Evolutionary conservation across 1,140 invertebrate genomes (phyloP).

Genomic region (Achatina immaculata): DNA sequence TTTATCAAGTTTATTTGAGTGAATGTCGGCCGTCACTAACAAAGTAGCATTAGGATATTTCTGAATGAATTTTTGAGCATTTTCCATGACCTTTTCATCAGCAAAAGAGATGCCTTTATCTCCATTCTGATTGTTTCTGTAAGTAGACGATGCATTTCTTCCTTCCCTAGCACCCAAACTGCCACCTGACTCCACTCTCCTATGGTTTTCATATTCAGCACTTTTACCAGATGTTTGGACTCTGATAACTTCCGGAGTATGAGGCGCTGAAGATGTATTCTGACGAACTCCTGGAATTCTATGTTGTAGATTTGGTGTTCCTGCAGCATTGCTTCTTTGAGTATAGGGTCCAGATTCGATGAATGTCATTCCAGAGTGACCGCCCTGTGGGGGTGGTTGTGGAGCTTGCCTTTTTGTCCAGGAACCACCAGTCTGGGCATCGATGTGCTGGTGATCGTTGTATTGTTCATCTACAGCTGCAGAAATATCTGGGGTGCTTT

Average conservation of each 20-base stretch:
- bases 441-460: not conserved
- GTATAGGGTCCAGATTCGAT: not conserved
- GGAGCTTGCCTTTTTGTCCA: slow-evolving; percentile 52
- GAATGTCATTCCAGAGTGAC: not conserved
- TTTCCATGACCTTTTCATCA: slow-evolving; percentile 62
- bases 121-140: slow-evolving; percentile 34
- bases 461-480: slow-evolving; percentile 9
- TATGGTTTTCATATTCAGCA: slow-evolving; percentile 45
- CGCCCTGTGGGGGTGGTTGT: slow-evolving; percentile 49
- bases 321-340: not conserved
- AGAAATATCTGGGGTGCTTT: slow-evolving; percentile 62
- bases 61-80: slow-evolving; percentile 62
- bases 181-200: slow-evolving; percentile 50
- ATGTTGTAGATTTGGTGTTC: slow-evolving; percentile 37
- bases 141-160: slow-evolving; percentile 54
- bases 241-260: slow-evolving; percentile 54
- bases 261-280: slow-evolving; percentile 39
- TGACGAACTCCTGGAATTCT: slow-evolving; percentile 30
- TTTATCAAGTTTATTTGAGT: slow-evolving; percentile 39
- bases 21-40: slow-evolving; percentile 63
- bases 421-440: slow-evolving; percentile 27
- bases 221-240: slow-evolving; percentile 54
- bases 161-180: slow-evolving; percentile 68
- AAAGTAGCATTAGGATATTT: slow-evolving; percentile 67
- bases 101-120: slow-evolving; percentile 59